phyloP scores from a whole-genome alignment of 2,888 invertebrate genomes.

The Lymantria monacha region DNA sequence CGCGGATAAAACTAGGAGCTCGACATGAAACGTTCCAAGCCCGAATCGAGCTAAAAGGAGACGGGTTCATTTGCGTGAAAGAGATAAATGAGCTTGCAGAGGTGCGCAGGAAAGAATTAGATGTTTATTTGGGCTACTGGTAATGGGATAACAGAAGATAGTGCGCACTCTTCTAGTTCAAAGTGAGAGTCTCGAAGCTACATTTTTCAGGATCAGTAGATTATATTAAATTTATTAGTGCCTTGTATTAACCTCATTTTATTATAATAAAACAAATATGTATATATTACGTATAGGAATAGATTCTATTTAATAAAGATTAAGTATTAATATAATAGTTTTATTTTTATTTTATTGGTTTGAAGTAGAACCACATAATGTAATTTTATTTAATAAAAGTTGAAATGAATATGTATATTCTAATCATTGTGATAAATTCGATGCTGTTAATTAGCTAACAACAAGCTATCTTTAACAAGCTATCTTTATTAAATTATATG shows the following conservation, averaged over 20 bases:
- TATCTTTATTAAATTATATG: no score
- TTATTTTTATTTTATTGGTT: no score
- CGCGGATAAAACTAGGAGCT: conserved; percentile 71
- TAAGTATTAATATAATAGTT: no score
- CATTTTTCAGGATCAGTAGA: background rate
- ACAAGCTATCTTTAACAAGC: no score
- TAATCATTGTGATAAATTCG: no score
- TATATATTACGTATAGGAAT: no score
- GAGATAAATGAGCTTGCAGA: conserved; percentile 63
- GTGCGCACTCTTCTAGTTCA: conserved; percentile 63
- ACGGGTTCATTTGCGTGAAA: conserved; percentile 40
- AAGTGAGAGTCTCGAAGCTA: conserved; percentile 39
- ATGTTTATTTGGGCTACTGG: conserved; percentile 77
- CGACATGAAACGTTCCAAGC: conserved; percentile 42
- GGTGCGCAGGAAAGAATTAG: conserved; percentile 80
- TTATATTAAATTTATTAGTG: background rate
- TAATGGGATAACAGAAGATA: conserved; percentile 71
- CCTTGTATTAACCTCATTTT: conserved; percentile 8
- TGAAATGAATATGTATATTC: no score
- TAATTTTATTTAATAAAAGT: no score
- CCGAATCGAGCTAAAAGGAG: conserved; percentile 59
- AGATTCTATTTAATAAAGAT: no score
- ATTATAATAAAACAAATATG: no score
- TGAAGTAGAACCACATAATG: no score
- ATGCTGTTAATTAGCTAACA: no score